Evolutionary conservation across 2,888 invertebrate genomes (phyloP).

Genomic region (Caenorhabditis sp.): DNA sequence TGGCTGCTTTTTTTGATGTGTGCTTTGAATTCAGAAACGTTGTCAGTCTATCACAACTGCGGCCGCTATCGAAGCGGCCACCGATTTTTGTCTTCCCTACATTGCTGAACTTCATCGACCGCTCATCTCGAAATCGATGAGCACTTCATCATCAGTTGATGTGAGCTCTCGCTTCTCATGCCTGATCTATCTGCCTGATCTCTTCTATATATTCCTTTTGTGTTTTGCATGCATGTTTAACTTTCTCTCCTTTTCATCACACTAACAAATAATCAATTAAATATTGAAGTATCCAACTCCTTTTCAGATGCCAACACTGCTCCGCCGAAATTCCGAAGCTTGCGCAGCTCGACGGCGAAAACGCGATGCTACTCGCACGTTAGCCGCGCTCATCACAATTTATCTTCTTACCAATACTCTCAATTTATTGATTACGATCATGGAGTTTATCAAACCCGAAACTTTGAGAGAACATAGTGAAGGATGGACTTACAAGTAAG

Average conservation of each 20-base stretch:
- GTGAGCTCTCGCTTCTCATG: conserved; percentile 17
- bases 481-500: conserved; percentile 52
- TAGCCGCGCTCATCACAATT: conserved; percentile 52
- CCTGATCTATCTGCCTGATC: background rate
- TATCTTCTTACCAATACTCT: conserved; percentile 55
- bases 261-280: too few relatives aligned
- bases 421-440: conserved; percentile 51
- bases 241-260: background rate
- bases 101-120: conserved; percentile 9
- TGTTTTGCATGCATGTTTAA: background rate
- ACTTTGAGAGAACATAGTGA: conserved; percentile 33
- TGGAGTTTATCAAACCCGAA: conserved; percentile 52
- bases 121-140: conserved; percentile 19
- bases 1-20: background rate
- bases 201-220: conserved; percentile 12
- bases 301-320: conserved; percentile 33
- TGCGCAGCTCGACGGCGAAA: conserved; percentile 43
- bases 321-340: conserved; percentile 42
- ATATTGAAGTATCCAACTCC: too few relatives aligned
- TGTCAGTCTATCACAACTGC: conserved; percentile 19
- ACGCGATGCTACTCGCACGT: conserved; percentile 51
- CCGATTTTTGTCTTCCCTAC: conserved; percentile 7
- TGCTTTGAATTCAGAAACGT: conserved; percentile 37
- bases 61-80: conserved; percentile 2
- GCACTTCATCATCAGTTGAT: conserved; percentile 19